These are phyloP conservation scores for Gasterosteus nipponicus DNA, from an alignment of 2,113 vertebrate genomes.

Conservation along the genomic window DNA sequence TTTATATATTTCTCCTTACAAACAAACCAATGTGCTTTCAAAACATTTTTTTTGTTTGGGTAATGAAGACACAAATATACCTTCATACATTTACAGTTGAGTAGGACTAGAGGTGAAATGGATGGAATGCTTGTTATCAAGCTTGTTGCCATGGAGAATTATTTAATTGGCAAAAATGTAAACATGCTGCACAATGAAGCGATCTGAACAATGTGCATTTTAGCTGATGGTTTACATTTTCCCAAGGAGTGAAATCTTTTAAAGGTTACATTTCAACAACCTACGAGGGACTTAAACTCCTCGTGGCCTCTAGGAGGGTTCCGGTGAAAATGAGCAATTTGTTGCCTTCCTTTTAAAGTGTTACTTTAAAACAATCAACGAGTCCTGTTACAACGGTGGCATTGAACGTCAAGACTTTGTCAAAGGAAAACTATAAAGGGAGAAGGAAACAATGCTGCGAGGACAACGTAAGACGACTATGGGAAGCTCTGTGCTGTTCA, in stretches of 20 bases:
- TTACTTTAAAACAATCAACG: background rate
- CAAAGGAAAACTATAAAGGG: background rate
- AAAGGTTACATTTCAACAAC: too few relatives aligned
- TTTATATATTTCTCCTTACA: too few relatives aligned
- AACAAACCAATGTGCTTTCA: too few relatives aligned
- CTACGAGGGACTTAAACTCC: background rate
- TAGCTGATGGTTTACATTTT: slow-evolving; percentile 1
- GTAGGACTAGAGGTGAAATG: background rate
- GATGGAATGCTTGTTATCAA: background rate
- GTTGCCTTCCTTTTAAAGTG: background rate
- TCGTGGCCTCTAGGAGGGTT: background rate
- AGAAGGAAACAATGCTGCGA: background rate
- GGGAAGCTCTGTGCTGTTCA: slow-evolving; percentile 5
- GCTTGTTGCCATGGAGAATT: background rate
- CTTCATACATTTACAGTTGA: background rate
- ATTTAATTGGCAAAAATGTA: background rate
- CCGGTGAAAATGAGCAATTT: background rate
- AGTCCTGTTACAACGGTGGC: too few relatives aligned
- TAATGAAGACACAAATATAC: too few relatives aligned
- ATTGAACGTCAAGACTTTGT: background rate
- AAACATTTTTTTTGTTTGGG: too few relatives aligned
- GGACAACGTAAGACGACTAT: background rate
- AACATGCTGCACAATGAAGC: background rate
- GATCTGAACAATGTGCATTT: slow-evolving; percentile 1
- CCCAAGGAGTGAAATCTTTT: background rate